These are phyloP conservation scores for Blennius ocellaris DNA, from an alignment of 2,113 vertebrate species.

Conservation along the genomic window DNA sequence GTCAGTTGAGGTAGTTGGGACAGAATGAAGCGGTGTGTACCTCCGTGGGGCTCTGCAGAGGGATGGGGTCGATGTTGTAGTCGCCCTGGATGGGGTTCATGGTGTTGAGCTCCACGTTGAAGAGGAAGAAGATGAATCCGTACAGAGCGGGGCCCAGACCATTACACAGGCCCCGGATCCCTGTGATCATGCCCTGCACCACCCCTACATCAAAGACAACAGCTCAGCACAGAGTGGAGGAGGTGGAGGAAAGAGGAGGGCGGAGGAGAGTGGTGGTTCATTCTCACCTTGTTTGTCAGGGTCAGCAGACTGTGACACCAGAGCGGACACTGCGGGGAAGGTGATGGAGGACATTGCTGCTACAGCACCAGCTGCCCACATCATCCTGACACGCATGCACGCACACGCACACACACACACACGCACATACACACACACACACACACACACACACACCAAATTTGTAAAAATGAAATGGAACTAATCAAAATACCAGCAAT, in stretches of 20 bases:
- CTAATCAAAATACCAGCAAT: no score
- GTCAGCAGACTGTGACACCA: slow-evolving; percentile 92
- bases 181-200: slow-evolving; percentile 96
- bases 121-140: slow-evolving; percentile 95
- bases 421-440: slow-evolving; percentile 7
- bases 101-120: slow-evolving; percentile 91
- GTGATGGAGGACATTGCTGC: slow-evolving; percentile 88
- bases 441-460: no score
- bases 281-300: slow-evolving; percentile 91
- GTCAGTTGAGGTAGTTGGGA: no score
- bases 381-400: slow-evolving; percentile 77
- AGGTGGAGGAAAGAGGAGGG: background rate
- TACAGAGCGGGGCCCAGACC: slow-evolving; percentile 96
- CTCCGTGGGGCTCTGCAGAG: slow-evolving; percentile 77
- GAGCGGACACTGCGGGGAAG: slow-evolving; percentile 92
- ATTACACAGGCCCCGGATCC: slow-evolving; percentile 94
- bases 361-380: slow-evolving; percentile 82
- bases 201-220: slow-evolving; percentile 81
- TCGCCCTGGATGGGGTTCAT: slow-evolving; percentile 84
- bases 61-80: slow-evolving; percentile 70
- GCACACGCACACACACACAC: slow-evolving; percentile 44
- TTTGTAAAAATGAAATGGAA: no score
- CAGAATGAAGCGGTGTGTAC: slow-evolving; percentile 15
- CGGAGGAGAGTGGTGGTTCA: background rate
- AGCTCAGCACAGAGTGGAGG: background rate